These are phyloP conservation scores for Macropus fuliginosus DNA, from an alignment of 2,797 vertebrate genomes.

Conservation along the genomic window DNA sequence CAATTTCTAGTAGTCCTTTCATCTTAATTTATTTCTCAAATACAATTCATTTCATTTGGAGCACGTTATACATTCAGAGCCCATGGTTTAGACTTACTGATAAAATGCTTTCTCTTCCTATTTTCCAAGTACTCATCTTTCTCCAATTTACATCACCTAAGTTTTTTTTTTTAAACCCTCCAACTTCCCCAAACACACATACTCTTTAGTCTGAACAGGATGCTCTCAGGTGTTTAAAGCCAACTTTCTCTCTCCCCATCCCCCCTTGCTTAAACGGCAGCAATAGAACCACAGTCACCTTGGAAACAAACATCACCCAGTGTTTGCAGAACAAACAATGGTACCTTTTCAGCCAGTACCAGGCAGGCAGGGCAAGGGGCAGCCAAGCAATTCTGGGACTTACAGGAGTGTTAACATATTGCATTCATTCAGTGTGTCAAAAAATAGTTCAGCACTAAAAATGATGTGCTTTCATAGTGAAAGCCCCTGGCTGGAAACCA, in stretches of 20 bases:
- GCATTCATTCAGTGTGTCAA: constrained; percentile 84
- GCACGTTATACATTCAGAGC: constrained; percentile 27
- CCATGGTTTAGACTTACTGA: constrained; percentile 42
- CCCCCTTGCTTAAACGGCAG: constrained; percentile 82
- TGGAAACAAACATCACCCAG: constrained; percentile 92
- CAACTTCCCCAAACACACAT: constrained; percentile 49
- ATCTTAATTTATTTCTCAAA: constrained; percentile 53
- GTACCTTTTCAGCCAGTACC: constrained; percentile 91
- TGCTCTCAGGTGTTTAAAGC: constrained; percentile 87
- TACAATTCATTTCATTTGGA: constrained; percentile 21
- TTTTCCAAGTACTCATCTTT: constrained; percentile 30
- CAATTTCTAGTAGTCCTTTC: constrained; percentile 43
- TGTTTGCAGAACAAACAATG: constrained; percentile 98
- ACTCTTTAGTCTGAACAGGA: constrained; percentile 80
- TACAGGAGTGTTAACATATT: constrained; percentile 86
- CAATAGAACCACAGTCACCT: constrained; percentile 87
- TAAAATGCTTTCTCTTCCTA: constrained; percentile 14
- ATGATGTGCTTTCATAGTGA: constrained; percentile 77
- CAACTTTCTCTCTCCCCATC: constrained; percentile 69
- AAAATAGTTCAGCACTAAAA: constrained; percentile 84
- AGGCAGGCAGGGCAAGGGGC: constrained; percentile 89
- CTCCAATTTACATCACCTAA: constrained; percentile 58
- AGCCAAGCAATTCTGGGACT: constrained; percentile 86
- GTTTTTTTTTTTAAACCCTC: constrained; percentile 38
- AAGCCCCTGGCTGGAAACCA: constrained; percentile 83